Conservation (phyloP, 30 jellyfish, hydroid and myxozoan species). For the Calvadosia cruxmelitensis region DNA sequence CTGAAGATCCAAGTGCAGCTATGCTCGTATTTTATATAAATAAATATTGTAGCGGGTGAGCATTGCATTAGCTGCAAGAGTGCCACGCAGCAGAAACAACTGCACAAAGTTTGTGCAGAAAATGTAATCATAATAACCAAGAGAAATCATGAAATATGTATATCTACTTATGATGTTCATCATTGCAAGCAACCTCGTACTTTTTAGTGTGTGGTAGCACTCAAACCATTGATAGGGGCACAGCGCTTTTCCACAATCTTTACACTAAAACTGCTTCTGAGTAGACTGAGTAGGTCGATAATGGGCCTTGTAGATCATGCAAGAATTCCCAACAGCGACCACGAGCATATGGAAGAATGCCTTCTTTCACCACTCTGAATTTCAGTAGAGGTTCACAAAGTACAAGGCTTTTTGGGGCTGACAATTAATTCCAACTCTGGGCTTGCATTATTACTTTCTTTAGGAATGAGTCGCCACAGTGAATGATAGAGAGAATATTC, state of each 20-base stretch:
- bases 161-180: conserved; percentile 4
- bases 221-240: conserved; percentile 10
- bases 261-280: background rate
- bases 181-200: background rate
- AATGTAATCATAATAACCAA: too few relatives aligned
- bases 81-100: too few relatives aligned
- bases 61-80: too few relatives aligned
- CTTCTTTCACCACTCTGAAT: conserved; percentile 17
- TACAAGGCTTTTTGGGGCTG: conserved; percentile 12
- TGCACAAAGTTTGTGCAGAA: too few relatives aligned
- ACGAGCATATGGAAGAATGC: conserved; percentile 20
- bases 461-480: conserved; percentile 2
- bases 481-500: background rate
- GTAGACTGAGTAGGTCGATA: background rate
- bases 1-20: too few relatives aligned
- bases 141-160: too few relatives aligned
- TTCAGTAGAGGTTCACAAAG: background rate
- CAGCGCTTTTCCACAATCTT: conserved; percentile 2
- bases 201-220: conserved; percentile 7
- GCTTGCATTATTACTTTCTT: conserved; percentile 19
- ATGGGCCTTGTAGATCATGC: conserved; percentile 15
- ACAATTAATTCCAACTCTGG: conserved; percentile 13
- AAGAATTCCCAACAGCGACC: conserved; percentile 16
- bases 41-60: too few relatives aligned
- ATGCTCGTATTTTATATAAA: too few relatives aligned